Evolutionary conservation across 2,797 vertebrate species (phyloP).

Genomic region (Furcifer pardalis): DNA sequence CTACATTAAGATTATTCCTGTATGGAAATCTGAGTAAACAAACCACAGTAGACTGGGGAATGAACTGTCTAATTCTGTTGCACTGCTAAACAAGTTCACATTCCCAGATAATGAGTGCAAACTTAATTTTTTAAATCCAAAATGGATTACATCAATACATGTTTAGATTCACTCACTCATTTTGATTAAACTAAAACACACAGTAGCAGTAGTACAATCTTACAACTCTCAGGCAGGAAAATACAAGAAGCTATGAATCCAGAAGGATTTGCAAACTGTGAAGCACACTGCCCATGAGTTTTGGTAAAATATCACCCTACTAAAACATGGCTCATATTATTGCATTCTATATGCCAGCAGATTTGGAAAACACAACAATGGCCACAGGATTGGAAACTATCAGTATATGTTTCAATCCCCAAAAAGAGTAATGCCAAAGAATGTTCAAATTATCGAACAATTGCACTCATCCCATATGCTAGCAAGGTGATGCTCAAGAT

Average conservation of each 20-base stretch:
- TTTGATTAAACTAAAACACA: not conserved
- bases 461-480: too few species aligned
- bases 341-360: too few species aligned
- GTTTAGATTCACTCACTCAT: not conserved
- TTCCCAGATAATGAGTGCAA: not conserved
- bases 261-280: not conserved
- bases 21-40: not conserved
- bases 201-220: not conserved
- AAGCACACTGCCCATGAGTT: not conserved
- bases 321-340: not conserved
- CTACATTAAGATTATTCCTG: not conserved
- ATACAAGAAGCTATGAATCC: not conserved
- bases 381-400: too few species aligned
- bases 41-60: not conserved
- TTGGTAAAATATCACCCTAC: not conserved
- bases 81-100: not conserved
- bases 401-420: too few species aligned
- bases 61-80: not conserved
- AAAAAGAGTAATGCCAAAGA: too few species aligned
- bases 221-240: not conserved
- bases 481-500: too few species aligned
- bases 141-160: not conserved
- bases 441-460: too few species aligned
- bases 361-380: too few species aligned
- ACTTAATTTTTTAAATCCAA: not conserved